phyloP scores from a whole-genome alignment of 2,797 vertebrate genomes.

The Acomys russatus region DNA sequence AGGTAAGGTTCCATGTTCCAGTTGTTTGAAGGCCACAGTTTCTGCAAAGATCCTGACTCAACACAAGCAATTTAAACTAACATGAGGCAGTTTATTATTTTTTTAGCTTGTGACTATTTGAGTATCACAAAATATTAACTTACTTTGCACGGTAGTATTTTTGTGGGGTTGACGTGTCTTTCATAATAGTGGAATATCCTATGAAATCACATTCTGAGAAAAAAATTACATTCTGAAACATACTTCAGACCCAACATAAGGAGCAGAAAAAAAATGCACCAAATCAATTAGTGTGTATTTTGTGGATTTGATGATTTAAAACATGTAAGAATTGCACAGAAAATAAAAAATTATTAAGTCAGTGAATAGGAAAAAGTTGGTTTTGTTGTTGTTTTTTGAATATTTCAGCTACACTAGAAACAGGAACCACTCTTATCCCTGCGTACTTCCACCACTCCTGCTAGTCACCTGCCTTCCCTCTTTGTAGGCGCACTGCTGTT shows the following conservation, averaged over 20 bases:
- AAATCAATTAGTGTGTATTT: constrained; percentile 22
- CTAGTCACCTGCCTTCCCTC: neutral
- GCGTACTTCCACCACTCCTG: no score
- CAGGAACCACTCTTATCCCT: neutral
- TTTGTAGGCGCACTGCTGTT: neutral
- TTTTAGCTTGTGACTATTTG: neutral
- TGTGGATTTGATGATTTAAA: neutral
- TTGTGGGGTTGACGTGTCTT: neutral
- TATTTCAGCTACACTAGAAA: constrained; percentile 30
- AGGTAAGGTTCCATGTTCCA: neutral
- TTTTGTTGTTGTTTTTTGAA: no score
- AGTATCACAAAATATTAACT: neutral
- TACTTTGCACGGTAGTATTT: neutral
- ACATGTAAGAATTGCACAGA: neutral
- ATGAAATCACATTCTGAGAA: constrained; percentile 34
- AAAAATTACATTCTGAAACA: neutral
- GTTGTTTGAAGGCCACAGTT: neutral
- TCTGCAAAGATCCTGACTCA: constrained; percentile 15
- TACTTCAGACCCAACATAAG: neutral
- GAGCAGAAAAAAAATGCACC: constrained; percentile 50
- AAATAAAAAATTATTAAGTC: constrained; percentile 54
- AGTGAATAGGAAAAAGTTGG: constrained; percentile 39
- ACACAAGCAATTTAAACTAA: neutral
- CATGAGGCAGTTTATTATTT: constrained; percentile 20
- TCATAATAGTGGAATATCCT: neutral